These are phyloP conservation scores for Cosmia trapezina DNA, from an alignment of 2,888 invertebrate species.

Conservation along the genomic window DNA sequence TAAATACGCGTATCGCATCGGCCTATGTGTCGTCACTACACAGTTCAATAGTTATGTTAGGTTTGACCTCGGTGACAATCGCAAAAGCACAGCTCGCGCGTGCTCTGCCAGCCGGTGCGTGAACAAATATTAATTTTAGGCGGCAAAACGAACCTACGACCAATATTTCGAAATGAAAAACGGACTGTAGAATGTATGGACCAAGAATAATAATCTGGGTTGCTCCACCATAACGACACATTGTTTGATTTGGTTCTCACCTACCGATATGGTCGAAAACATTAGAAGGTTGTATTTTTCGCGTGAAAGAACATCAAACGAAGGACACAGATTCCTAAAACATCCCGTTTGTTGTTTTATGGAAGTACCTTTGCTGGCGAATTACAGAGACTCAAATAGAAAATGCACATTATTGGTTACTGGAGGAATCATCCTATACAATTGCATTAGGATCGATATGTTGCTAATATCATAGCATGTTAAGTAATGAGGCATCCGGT, in stretches of 20 bases:
- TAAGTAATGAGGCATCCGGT: conserved; percentile 48
- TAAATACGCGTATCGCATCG: neutral
- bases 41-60: neutral
- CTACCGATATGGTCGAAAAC: neutral
- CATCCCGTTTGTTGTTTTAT: neutral
- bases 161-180: neutral
- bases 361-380: neutral
- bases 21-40: neutral
- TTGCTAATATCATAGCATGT: conserved; percentile 41
- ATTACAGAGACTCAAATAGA: neutral
- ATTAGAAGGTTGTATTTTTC: neutral
- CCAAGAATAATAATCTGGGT: neutral
- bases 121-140: conserved; percentile 2
- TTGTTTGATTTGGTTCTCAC: conserved; percentile 2
- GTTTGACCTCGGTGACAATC: neutral
- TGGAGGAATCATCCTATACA: neutral
- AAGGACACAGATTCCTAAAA: neutral
- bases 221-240: neutral
- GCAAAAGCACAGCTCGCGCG: neutral
- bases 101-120: neutral
- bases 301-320: neutral
- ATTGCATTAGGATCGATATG: conserved; percentile 3
- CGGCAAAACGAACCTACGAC: neutral
- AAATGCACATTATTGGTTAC: neutral
- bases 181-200: too few species aligned